These are phyloP conservation scores for Pollachius pollachius DNA, from an alignment of 2,113 vertebrate species.

Conservation along the genomic window DNA sequence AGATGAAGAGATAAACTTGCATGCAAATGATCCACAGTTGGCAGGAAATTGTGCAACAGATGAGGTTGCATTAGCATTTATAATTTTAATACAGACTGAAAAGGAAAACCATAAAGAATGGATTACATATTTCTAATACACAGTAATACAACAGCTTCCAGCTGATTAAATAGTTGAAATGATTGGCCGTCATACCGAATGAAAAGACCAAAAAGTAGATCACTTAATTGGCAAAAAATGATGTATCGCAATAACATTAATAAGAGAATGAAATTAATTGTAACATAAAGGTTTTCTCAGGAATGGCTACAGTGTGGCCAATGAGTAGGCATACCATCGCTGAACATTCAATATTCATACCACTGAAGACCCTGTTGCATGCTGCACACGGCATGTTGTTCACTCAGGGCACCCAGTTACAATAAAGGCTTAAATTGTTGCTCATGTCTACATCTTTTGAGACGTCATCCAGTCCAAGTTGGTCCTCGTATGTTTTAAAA, in stretches of 20 bases:
- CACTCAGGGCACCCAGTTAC: neutral
- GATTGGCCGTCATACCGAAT: too few relatives aligned
- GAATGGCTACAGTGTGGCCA: neutral
- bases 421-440: neutral
- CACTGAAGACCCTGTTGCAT: conserved; percentile 72
- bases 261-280: too few relatives aligned
- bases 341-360: conserved; percentile 41
- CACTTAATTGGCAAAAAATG: too few relatives aligned
- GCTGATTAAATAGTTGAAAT: too few relatives aligned
- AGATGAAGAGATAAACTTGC: neutral
- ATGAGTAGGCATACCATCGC: conserved; percentile 1
- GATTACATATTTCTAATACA: neutral
- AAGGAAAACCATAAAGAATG: neutral
- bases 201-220: too few relatives aligned
- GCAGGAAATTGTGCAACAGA: conserved; percentile 6
- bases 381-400: conserved; percentile 4
- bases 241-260: too few relatives aligned
- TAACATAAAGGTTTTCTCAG: neutral
- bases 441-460: conserved; percentile 31
- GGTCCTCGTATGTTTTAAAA: neutral
- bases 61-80: conserved; percentile 1
- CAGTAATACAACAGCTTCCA: too few relatives aligned
- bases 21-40: neutral
- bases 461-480: conserved; percentile 32
- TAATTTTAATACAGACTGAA: neutral